Evolutionary conservation across 1,140 invertebrate species (phyloP).

Genomic region (Drosophila bipectinata): DNA sequence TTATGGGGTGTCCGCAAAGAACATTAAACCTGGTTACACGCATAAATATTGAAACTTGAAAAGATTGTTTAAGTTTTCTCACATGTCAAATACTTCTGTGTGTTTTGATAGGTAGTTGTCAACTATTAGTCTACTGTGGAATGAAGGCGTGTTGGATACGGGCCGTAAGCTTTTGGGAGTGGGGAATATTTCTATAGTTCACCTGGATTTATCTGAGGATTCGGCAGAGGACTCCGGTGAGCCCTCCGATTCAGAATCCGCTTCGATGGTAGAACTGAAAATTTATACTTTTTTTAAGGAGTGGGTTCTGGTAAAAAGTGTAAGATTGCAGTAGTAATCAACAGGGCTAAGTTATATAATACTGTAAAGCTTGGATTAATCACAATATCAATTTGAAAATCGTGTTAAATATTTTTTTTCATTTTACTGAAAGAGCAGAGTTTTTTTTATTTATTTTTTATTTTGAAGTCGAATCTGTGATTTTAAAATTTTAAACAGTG

Average conservation of each 20-base stretch:
- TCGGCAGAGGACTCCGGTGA: slow-evolving; percentile 9
- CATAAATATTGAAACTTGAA: slow-evolving; percentile 51
- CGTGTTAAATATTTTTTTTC: too few relatives aligned
- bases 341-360: too few relatives aligned
- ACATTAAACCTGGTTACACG: slow-evolving; percentile 16
- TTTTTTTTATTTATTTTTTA: too few relatives aligned
- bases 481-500: too few relatives aligned
- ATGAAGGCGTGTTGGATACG: slow-evolving; percentile 5
- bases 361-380: too few relatives aligned
- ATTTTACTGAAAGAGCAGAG: too few relatives aligned
- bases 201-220: slow-evolving; percentile 43
- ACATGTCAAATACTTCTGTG: slow-evolving; percentile 30
- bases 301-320: neutral
- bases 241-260: slow-evolving; percentile 8
- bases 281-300: slow-evolving; percentile 1
- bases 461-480: too few relatives aligned
- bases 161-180: neutral
- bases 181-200: slow-evolving; percentile 29
- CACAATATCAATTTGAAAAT: too few relatives aligned
- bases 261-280: slow-evolving; percentile 43
- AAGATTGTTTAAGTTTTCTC: slow-evolving; percentile 14
- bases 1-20: slow-evolving; percentile 43
- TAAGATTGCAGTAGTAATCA: neutral
- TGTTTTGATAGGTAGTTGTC: slow-evolving; percentile 35
- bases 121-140: slow-evolving; percentile 17